A percentile compares a stretch with the other conserved stretches of the same genome.
Conservation (phyloP, 1,140 invertebrate genomes). For the Himalopsyche phryganea region DNA sequence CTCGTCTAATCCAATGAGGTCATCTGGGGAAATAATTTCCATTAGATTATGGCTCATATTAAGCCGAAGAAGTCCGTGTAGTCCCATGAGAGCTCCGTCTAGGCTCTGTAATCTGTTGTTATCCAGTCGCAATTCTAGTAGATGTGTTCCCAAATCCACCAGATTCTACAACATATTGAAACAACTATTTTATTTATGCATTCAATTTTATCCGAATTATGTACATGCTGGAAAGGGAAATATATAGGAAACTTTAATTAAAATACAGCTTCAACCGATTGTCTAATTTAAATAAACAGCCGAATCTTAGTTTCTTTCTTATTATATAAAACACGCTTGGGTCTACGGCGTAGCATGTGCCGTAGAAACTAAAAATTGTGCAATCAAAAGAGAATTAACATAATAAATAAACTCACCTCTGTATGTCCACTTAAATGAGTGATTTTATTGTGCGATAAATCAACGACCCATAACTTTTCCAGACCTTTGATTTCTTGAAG, state of each 20-base stretch:
- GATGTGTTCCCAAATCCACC: constrained; percentile 65
- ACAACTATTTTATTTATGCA: too few relatives aligned
- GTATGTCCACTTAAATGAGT: constrained; percentile 61
- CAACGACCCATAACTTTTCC: constrained; percentile 61
- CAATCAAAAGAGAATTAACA: too few relatives aligned
- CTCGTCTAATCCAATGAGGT: constrained; percentile 68
- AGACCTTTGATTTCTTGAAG: constrained; percentile 71
- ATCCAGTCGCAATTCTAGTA: constrained; percentile 67
- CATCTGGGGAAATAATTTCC: constrained; percentile 66
- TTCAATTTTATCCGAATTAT: too few relatives aligned
- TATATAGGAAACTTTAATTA: too few relatives aligned
- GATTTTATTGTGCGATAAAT: constrained; percentile 74
- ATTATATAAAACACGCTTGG: too few relatives aligned
- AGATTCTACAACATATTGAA: constrained; percentile 55
- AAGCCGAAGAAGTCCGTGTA: constrained; percentile 66
- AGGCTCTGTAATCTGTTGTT: constrained; percentile 66
- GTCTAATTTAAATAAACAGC: too few relatives aligned
- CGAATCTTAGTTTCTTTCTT: too few relatives aligned
- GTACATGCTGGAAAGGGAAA: too few relatives aligned
- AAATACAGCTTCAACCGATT: too few relatives aligned
- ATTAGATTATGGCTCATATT: constrained; percentile 72
- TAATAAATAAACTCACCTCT: constrained; percentile 53
- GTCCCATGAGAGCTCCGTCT: constrained; percentile 69
- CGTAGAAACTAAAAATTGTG: too few relatives aligned
- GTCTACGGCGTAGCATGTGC: too few relatives aligned